phyloP scores from a whole-genome alignment of 1,140 invertebrate genomes.

The Chlorops oryzae region DNA sequence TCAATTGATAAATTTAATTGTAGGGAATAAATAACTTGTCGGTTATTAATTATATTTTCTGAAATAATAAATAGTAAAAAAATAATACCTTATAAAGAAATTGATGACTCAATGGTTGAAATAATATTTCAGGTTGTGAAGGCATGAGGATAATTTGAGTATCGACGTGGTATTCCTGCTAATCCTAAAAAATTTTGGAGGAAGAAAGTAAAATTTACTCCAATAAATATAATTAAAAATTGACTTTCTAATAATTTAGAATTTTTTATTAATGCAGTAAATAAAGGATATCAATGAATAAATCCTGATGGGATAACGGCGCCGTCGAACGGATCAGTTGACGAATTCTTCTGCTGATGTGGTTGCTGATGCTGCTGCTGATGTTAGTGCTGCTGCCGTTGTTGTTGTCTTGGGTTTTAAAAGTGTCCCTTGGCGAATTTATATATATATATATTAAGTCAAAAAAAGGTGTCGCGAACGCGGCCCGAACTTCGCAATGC shows the following conservation, averaged over 20 bases:
- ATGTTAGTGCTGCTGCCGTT: slow-evolving; percentile 58
- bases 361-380: no score
- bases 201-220: slow-evolving; percentile 66
- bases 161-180: slow-evolving; percentile 64
- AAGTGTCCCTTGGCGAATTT: no score
- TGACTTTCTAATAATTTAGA: slow-evolving; percentile 51
- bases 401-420: no score
- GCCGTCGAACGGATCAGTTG: slow-evolving; percentile 61
- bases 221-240: slow-evolving; percentile 56
- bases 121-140: slow-evolving; percentile 58
- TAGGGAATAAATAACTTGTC: slow-evolving; percentile 41
- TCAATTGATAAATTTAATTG: slow-evolving; percentile 51
- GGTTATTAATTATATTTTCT: slow-evolving; percentile 40
- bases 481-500: no score
- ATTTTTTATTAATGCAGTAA: slow-evolving; percentile 55
- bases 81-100: slow-evolving; percentile 52
- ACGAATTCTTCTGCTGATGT: slow-evolving; percentile 51
- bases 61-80: slow-evolving; percentile 52
- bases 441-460: no score
- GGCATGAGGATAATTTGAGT: slow-evolving; percentile 62
- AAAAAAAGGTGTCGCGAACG: no score
- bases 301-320: slow-evolving; percentile 61
- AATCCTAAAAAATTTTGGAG: slow-evolving; percentile 69
- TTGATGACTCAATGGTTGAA: slow-evolving; percentile 56
- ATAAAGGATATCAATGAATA: slow-evolving; percentile 58